These are phyloP conservation scores for Xiphorhynchus elegans DNA, from an alignment of 2,113 vertebrate genomes.

Conservation along the genomic window DNA sequence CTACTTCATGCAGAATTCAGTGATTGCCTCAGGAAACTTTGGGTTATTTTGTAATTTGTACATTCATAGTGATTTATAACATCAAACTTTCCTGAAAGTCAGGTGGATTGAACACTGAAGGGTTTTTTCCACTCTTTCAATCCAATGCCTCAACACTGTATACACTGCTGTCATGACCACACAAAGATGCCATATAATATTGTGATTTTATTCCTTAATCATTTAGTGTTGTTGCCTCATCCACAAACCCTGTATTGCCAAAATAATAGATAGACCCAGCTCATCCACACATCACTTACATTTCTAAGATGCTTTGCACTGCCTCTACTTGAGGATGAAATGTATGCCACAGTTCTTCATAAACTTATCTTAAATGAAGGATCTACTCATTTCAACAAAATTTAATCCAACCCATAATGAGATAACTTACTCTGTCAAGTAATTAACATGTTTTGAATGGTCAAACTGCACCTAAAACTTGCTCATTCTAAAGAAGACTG, in stretches of 20 bases:
- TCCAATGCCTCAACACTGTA: background rate
- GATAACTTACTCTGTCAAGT: background rate
- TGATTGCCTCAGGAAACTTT: background rate
- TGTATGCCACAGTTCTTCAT: background rate
- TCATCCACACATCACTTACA: background rate
- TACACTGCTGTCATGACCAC: background rate
- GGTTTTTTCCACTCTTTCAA: background rate
- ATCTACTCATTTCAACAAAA: background rate
- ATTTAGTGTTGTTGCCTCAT: background rate
- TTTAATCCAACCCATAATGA: background rate
- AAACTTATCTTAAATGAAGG: background rate
- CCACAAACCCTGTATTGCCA: background rate
- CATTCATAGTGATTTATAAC: background rate
- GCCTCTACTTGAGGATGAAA: background rate
- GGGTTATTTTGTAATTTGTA: background rate
- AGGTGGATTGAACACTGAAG: background rate
- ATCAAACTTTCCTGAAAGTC: background rate
- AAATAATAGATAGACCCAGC: background rate
- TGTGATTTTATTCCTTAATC: background rate
- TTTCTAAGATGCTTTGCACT: background rate
- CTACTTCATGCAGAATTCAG: background rate
- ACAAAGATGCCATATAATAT: background rate
- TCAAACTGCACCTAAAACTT: background rate
- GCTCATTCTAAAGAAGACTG: background rate
- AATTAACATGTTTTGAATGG: background rate